These are phyloP conservation scores for Synanceia verrucosa DNA, from an alignment of 2,797 vertebrate species.

Conservation along the genomic window DNA sequence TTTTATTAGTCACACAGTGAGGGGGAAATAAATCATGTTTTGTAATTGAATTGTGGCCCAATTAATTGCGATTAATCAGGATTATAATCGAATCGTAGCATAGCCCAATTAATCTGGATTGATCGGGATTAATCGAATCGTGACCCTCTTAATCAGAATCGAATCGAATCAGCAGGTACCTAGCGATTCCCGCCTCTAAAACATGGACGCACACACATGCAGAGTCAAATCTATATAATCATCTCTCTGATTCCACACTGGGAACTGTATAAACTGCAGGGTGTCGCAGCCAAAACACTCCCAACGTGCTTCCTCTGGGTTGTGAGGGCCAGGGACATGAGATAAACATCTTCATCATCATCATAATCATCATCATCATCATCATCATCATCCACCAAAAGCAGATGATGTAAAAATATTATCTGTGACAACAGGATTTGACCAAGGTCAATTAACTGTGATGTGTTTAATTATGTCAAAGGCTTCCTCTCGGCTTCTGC, in stretches of 20 bases:
- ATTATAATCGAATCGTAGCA: no score
- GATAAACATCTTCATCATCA: conserved; percentile 40
- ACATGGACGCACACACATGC: conserved; percentile 32
- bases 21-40: no score
- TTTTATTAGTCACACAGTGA: no score
- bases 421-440: conserved; percentile 26
- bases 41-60: no score
- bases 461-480: conserved; percentile 28
- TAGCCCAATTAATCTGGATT: no score
- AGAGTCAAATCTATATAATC: conserved; percentile 70
- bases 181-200: no score
- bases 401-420: conserved; percentile 16
- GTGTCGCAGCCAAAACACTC: conserved; percentile 64
- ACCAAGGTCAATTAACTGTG: conserved; percentile 17
- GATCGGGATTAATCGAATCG: no score
- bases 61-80: no score
- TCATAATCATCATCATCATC: conserved; percentile 1
- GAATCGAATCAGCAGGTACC: no score
- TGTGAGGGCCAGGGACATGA: conserved; percentile 21
- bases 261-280: conserved; percentile 66
- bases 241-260: conserved; percentile 59
- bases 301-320: conserved; percentile 49
- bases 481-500: conserved; percentile 11
- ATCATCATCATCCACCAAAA: conserved; percentile 20
- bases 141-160: no score